Conservation (phyloP, 2,113 vertebrate species). For the Ammodytes marinus region DNA sequence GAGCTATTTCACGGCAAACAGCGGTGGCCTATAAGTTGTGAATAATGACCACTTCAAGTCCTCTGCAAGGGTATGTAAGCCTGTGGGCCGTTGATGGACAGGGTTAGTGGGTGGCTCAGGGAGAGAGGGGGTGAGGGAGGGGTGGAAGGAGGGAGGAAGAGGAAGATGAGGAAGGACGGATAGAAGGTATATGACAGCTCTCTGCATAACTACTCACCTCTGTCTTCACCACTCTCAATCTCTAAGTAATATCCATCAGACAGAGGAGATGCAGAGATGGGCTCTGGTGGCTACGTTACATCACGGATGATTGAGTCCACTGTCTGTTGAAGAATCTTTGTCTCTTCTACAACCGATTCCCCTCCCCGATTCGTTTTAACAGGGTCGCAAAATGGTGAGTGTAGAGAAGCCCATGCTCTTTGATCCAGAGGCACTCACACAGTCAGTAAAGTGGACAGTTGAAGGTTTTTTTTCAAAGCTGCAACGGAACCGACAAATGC, state of each 20-base stretch:
- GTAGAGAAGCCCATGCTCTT: background rate
- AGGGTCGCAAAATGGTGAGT: background rate
- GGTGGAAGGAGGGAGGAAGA: constrained; percentile 33
- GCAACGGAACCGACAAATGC: constrained; percentile 1
- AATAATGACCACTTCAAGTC: constrained; percentile 80
- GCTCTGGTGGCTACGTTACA: constrained; percentile 40
- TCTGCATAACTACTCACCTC: constrained; percentile 64
- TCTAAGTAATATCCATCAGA: constrained; percentile 45
- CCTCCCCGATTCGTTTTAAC: constrained; percentile 17
- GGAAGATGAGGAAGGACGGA: constrained; percentile 26
- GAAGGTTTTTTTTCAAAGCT: constrained; percentile 26
- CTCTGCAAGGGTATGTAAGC: constrained; percentile 66
- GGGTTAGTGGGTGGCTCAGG: constrained; percentile 61
- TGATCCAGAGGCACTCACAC: constrained; percentile 35
- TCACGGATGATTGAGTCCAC: constrained; percentile 52
- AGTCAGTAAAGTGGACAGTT: constrained; percentile 32
- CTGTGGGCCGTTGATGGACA: constrained; percentile 59
- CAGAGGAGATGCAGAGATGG: constrained; percentile 37
- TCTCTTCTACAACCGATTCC: constrained; percentile 36
- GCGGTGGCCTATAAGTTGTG: constrained; percentile 61
- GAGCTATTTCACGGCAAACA: constrained; percentile 75
- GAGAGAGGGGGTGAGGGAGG: background rate
- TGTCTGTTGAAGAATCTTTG: constrained; percentile 34
- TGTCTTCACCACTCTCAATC: constrained; percentile 44
- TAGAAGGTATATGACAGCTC: constrained; percentile 51